Conservation (phyloP, 2,113 vertebrate species). For the Pterocles gutturalis region DNA sequence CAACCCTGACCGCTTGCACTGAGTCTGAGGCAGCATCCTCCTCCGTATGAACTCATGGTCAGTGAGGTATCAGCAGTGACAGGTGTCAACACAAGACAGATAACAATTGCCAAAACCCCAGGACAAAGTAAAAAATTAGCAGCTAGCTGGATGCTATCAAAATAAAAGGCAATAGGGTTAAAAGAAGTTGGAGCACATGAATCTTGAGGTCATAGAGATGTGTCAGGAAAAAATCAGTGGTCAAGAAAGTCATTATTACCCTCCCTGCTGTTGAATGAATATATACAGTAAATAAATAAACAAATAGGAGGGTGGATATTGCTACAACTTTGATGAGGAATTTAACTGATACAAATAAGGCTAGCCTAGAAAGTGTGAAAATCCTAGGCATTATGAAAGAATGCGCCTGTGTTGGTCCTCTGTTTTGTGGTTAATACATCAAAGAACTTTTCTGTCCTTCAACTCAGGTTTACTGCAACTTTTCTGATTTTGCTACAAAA, state of each 20-base stretch:
- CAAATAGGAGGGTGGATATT: neutral
- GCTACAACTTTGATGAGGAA: neutral
- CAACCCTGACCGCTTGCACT: neutral
- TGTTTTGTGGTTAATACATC: neutral
- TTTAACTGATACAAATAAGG: neutral
- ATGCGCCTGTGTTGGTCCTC: fast-evolving
- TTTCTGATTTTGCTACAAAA: neutral
- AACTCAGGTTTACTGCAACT: neutral
- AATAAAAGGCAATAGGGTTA: neutral
- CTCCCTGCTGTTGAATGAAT: neutral
- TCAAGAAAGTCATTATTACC: neutral
- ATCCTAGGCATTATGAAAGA: neutral
- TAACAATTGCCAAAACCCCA: neutral
- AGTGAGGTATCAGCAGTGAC: neutral
- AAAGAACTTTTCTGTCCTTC: neutral
- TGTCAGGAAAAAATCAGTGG: neutral
- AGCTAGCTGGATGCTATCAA: neutral
- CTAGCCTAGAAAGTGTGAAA: neutral
- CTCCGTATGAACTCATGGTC: neutral
- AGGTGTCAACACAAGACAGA: neutral
- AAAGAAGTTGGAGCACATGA: neutral
- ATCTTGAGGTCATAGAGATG: neutral
- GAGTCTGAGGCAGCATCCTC: neutral
- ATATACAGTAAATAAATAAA: neutral
- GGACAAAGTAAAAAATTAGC: neutral